These are phyloP conservation scores for Paraescarpia echinospica DNA, from an alignment of 1,140 invertebrate species.

Conservation along the genomic window DNA sequence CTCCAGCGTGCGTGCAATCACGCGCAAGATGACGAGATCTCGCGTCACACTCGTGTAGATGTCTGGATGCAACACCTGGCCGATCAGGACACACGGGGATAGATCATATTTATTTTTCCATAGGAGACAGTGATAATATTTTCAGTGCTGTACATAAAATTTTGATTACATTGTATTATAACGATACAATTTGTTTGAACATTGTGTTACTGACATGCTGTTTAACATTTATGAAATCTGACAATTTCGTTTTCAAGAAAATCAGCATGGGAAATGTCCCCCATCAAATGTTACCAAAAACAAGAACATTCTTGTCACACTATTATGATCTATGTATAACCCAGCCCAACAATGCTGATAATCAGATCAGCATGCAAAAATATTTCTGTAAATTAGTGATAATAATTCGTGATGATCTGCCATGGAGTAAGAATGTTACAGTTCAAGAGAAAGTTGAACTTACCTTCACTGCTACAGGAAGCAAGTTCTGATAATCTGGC, in stretches of 20 bases:
- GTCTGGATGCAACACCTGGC: constrained; percentile 56
- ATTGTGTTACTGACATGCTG: too few relatives aligned
- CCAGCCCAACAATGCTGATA: not conserved
- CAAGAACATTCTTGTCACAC: too few relatives aligned
- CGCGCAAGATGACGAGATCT: constrained; percentile 59
- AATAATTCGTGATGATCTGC: not conserved
- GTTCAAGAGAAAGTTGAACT: not conserved
- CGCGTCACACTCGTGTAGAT: constrained; percentile 49
- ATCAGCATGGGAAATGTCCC: too few relatives aligned
- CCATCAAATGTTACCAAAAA: too few relatives aligned
- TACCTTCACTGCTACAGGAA: constrained; percentile 58
- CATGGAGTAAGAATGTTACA: not conserved
- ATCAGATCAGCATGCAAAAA: not conserved
- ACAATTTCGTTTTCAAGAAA: too few relatives aligned
- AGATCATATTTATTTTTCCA: too few relatives aligned
- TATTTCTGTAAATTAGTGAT: not conserved
- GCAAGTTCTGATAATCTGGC: constrained; percentile 28
- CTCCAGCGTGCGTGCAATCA: constrained; percentile 46
- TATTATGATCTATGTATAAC: too few relatives aligned
- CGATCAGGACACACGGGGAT: not conserved
- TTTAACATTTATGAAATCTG: too few relatives aligned
- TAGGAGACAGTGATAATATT: not conserved
- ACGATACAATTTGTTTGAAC: too few relatives aligned
- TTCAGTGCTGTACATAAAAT: too few relatives aligned
- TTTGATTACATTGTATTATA: too few relatives aligned